Evolutionary conservation across 2,888 invertebrate genomes (phyloP).

Genomic region (Stenolophus ochropezus): DNA sequence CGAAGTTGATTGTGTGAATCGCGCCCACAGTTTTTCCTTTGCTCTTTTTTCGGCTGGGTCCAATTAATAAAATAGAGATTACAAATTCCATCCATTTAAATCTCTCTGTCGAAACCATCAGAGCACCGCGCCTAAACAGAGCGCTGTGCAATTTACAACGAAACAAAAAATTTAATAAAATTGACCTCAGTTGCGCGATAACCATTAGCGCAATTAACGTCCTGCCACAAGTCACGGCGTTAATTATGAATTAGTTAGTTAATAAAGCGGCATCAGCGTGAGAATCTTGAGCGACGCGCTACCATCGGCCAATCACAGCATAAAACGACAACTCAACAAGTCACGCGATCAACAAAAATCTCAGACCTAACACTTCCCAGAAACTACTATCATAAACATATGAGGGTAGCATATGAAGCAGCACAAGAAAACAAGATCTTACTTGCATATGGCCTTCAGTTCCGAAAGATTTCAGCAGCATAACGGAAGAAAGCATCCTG

Average conservation of each 20-base stretch:
- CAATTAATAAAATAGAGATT: conserved; percentile 13
- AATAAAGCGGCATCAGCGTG: conserved; percentile 62
- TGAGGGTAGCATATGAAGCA: no score
- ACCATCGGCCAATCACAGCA: conserved; percentile 44
- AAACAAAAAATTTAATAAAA: conserved; percentile 64
- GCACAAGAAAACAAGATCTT: no score
- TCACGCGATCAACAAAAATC: conserved; percentile 1
- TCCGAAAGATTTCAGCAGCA: no score
- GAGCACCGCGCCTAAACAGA: conserved; percentile 6
- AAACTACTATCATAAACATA: no score
- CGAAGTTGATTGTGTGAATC: not conserved
- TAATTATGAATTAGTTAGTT: conserved; percentile 66
- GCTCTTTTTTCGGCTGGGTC: not conserved
- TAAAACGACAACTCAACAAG: not conserved
- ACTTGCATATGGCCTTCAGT: no score
- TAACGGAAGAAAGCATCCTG: no score
- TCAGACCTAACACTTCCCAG: not conserved
- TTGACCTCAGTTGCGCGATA: conserved; percentile 65
- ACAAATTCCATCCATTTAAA: conserved; percentile 29
- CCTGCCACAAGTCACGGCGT: conserved; percentile 65
- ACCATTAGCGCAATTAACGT: conserved; percentile 66
- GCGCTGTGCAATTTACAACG: conserved; percentile 40
- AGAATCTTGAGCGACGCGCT: conserved; percentile 58
- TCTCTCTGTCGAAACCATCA: conserved; percentile 26
- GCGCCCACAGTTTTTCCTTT: not conserved